Evolutionary conservation across 2,888 invertebrate species (phyloP), one percentile per base, ranked within the genome.

Genomic region (Petrophora chlorosata): DNA sequence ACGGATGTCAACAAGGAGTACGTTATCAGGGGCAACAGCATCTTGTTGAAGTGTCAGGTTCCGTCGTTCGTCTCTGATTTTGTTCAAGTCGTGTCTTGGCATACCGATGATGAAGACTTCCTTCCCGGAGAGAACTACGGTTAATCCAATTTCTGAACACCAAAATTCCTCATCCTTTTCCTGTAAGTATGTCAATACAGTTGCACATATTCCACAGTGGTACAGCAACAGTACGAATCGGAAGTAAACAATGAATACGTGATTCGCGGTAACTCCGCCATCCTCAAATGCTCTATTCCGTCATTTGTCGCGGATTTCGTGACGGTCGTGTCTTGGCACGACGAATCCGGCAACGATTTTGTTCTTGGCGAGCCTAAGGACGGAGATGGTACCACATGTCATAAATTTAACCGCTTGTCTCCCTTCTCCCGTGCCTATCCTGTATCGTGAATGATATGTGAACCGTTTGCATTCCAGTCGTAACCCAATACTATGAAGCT

Each of bases 241-340:
- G 97, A 97, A 92, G 97, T 97, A 65, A 96, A 96, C 90, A 95
- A 97, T 88, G 97, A 97, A 82, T 96, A 97, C 84, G 96, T 95
- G 46, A 97, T 97, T 74, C 94, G 96, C 65, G 97, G 97, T 67
- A 97, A 97, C 85, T 94, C 96, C 69, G 97, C 96, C 54, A 95
- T 97, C 59, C 90, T 97, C 70, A 97, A 96, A 89, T 97, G 97
- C 90, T 95, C 95, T 70, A 95, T 97, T 73, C 98, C 98, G 36
- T 96, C 96, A 56, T 98, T 97, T 87, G 97, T 97, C 54, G 96
- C 96, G 53, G 97, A 98, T 90, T 98, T 97, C 86, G 96, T 98
- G 56, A 93, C 92, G 73, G 96, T 98, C 62, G 92, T 95, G 41
- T 95, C 96, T 35, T 97, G 97, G 97, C 95, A 95, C 67, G 96